A percentile compares a stretch with the other conserved stretches of the same genome.
These are phyloP conservation scores for Zoanthus sociatus DNA, from an alignment of 92 coral and sea anemone species.

Conservation along the genomic window DNA sequence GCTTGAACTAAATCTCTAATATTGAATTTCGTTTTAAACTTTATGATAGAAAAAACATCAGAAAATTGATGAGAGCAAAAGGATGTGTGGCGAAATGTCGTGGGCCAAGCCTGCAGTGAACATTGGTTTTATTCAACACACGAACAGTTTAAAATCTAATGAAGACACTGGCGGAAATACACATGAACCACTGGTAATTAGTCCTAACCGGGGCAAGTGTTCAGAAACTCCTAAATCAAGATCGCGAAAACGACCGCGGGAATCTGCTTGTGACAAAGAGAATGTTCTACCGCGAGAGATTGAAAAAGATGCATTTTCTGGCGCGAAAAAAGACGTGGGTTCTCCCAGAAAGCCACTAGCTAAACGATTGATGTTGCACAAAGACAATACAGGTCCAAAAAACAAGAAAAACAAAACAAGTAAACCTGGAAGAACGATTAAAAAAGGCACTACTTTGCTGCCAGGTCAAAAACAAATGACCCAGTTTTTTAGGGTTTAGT, in stretches of 20 bases:
- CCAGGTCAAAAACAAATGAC: conserved; percentile 87
- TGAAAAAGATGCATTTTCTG: not conserved
- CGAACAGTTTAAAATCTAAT: not conserved
- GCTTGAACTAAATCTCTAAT: not conserved
- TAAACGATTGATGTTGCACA: conserved; percentile 57
- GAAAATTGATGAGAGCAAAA: conserved; percentile 48
- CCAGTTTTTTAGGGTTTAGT: conserved; percentile 72
- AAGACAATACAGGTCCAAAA: conserved; percentile 48
- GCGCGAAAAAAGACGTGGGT: not conserved
- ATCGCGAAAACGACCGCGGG: conserved; percentile 73
- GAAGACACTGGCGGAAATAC: not conserved
- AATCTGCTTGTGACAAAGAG: conserved; percentile 75
- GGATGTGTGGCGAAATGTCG: conserved; percentile 75
- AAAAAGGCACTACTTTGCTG: conserved; percentile 55
- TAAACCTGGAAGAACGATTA: conserved; percentile 41
- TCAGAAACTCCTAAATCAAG: conserved; percentile 72
- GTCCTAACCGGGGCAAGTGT: not conserved
- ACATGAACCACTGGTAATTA: not conserved
- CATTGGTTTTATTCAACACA: conserved; percentile 20
- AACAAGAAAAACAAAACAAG: conserved; percentile 40
- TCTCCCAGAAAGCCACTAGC: conserved; percentile 65
- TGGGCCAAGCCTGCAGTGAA: conserved; percentile 77
- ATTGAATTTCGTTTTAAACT: not conserved
- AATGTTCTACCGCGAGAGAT: conserved; percentile 42
- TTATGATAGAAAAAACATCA: conserved; percentile 9